phyloP scores from a whole-genome alignment of 2,113 vertebrate genomes.

The Conger conger region DNA sequence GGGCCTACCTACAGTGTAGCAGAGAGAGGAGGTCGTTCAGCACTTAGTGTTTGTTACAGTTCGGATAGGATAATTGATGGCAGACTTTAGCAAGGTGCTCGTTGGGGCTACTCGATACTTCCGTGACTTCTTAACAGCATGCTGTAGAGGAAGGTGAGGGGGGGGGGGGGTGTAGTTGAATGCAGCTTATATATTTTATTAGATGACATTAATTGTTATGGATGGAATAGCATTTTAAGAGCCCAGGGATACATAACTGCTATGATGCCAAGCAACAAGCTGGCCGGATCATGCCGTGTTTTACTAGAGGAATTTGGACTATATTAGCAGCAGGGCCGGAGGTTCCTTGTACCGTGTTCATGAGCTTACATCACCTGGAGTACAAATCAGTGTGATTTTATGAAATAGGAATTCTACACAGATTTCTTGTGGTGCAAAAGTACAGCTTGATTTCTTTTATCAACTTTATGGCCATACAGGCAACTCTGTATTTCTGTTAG shows the following conservation, averaged over 20 bases:
- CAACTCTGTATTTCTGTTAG: background rate
- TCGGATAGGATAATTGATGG: constrained; percentile 35
- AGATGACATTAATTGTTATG: constrained; percentile 18
- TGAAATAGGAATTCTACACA: background rate
- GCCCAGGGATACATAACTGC: constrained; percentile 2
- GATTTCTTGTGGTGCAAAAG: background rate
- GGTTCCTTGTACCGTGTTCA: background rate
- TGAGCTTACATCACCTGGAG: background rate
- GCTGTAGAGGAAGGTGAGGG: background rate
- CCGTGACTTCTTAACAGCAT: constrained; percentile 25
- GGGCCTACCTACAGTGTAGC: constrained; percentile 27
- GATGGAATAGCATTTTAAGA: constrained; percentile 15
- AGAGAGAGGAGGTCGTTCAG: constrained; percentile 37
- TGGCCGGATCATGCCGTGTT: background rate
- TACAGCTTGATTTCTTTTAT: background rate
- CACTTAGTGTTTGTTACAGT: constrained; percentile 46
- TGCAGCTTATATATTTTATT: background rate
- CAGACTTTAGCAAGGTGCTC: constrained; percentile 32
- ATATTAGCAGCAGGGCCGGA: background rate
- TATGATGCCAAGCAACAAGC: constrained; percentile 3
- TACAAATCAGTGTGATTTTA: background rate
- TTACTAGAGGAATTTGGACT: background rate
- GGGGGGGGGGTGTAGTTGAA: background rate
- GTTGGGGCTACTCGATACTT: constrained; percentile 27
- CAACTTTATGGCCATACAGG: background rate